These are phyloP conservation scores for Sterrhoptilus dennistouni DNA, from an alignment of 2,113 vertebrate species.

Conservation along the genomic window DNA sequence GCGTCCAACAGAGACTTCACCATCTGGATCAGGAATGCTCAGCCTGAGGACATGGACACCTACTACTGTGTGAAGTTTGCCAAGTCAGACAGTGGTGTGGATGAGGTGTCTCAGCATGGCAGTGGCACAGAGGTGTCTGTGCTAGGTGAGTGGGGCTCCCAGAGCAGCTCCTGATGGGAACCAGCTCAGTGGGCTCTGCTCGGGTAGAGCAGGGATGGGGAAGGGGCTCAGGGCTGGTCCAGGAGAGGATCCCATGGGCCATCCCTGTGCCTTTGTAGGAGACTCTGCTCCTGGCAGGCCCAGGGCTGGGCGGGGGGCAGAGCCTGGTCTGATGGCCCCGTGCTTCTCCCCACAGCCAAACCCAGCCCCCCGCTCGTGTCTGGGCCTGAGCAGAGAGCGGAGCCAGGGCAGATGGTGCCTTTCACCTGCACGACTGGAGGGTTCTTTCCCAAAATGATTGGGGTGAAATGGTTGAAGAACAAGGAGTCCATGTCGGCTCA, in stretches of 20 bases:
- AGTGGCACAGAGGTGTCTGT: neutral
- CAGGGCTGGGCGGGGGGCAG: neutral
- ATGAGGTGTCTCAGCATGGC: fast-evolving
- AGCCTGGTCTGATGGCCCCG: neutral
- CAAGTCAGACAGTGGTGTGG: fast-evolving
- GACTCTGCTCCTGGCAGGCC: neutral
- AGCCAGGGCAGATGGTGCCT: neutral
- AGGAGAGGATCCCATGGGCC: neutral
- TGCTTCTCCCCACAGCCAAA: neutral
- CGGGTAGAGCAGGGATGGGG: neutral
- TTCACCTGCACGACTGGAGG: conserved; percentile 33
- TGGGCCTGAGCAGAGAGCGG: fast-evolving
- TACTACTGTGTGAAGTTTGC: neutral
- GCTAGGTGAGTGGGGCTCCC: neutral
- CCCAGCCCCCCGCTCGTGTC: neutral
- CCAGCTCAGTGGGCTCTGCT: neutral
- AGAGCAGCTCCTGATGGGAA: neutral
- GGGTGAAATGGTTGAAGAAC: conserved; percentile 35
- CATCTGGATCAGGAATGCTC: neutral
- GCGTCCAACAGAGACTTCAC: neutral
- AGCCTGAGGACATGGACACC: neutral
- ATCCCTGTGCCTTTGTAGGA: neutral
- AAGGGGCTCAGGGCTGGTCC: neutral
- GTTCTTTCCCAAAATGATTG: conserved; percentile 27
- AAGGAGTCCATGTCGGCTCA: fast-evolving